Evolutionary conservation across 1,140 invertebrate species (phyloP).

Genomic region (Caenorhabditis remanei): DNA sequence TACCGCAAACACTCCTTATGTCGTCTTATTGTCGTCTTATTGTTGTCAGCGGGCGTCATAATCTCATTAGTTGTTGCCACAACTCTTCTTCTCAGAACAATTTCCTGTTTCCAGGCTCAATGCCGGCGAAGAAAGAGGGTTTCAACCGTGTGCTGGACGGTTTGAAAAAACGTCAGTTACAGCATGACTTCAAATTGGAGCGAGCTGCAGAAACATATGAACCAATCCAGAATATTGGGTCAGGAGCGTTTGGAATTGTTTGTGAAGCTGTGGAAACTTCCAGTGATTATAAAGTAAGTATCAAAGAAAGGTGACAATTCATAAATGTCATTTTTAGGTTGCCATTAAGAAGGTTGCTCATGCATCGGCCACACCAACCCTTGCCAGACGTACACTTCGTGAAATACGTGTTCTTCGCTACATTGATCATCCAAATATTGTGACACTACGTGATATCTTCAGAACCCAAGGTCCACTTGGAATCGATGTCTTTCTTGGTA

Average conservation of each 20-base stretch:
- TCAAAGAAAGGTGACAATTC: background rate
- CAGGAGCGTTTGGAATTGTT: conserved; percentile 80
- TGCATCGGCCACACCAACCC: conserved; percentile 76
- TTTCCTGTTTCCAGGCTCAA: conserved; percentile 48
- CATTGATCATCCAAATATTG: conserved; percentile 80
- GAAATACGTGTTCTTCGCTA: conserved; percentile 80
- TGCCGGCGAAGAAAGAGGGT: conserved; percentile 61
- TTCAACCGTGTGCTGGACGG: conserved; percentile 69
- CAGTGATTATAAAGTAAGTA: conserved; percentile 46
- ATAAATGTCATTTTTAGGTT: conserved; percentile 72
- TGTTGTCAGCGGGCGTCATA: conserved; percentile 22
- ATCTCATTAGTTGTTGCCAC: conserved; percentile 42
- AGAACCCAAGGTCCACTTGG: conserved; percentile 73
- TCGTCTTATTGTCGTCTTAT: conserved; percentile 3
- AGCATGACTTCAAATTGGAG: conserved; percentile 78
- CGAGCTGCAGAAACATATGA: conserved; percentile 50
- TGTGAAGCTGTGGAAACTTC: conserved; percentile 79
- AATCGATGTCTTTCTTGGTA: conserved; percentile 79
- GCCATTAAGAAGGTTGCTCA: conserved; percentile 80
- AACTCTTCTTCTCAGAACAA: background rate
- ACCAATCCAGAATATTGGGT: conserved; percentile 79
- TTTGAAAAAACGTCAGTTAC: conserved; percentile 66
- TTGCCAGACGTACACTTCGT: conserved; percentile 79
- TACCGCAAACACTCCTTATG: background rate
- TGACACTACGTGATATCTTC: conserved; percentile 79